Base-by-base conservation (phyloP, 2,888 invertebrate genomes). In the Fabriciana adippe region DNA sequence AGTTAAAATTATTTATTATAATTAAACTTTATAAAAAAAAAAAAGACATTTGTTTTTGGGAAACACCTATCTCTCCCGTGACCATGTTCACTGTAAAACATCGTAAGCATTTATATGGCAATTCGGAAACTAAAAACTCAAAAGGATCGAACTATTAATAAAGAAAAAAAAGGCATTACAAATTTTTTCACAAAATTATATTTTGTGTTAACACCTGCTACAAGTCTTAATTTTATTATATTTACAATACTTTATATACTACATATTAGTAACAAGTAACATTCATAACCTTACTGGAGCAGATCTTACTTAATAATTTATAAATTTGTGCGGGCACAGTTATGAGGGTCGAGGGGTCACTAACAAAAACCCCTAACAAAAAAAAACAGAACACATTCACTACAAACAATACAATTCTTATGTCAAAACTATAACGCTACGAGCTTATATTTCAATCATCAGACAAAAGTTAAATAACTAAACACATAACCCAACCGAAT, bases 191-290 rank as follows among this genome's bases (percentile, higher is more conserved):
- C 93, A 93, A 93, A 93, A 93, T 93, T 93, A 93, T 93, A 93
- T 93, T 93, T 93, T 93, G 93, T 92, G 93, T 93, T 93, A 93
- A 93, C 93, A 93, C 93, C 91, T 90, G 91, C 93, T 93, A 93
- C 93, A 93, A 85, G 88, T 90, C 89, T 89, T 91, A 92, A 78
- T 41, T 11, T 41, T 83, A 84, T 88, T 89, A 90, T 93, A 93
- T 92, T 88, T 92, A 92, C 91, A 92, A 91, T 92, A 92, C 89
- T 87, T 86, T 81, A 89, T 90, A 90, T 88, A 82, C 90, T 93
- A 92, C 90, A 92, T 90, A 91, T 93, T 92, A 93, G 92, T 92
- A 93, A 93, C 93, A 93, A 91, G 86, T 90, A 92, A 92, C 91
- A 89, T 92, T 90, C 85, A 90, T 90, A 90, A 90, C 89, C 89